Evolutionary conservation across 2,888 invertebrate species (phyloP), one percentile per base, ranked within the genome.

Genomic region (Autographa pulchrina): DNA sequence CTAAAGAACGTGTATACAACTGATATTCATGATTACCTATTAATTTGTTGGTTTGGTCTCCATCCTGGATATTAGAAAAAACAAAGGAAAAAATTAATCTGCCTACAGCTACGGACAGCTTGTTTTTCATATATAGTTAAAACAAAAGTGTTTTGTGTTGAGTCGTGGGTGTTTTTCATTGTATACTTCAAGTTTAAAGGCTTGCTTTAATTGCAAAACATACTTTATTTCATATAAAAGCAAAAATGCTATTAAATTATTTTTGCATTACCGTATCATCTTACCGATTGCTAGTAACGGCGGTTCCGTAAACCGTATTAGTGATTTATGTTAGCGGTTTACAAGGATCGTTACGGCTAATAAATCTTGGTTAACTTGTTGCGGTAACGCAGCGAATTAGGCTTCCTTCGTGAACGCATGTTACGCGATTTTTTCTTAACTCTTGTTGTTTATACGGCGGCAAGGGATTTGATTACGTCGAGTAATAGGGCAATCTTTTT

Each of bases 311-410:
- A 85, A 87, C 86, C 88, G 89, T 89, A 85, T 90, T 86, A 83
- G 86, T 92, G 92, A 93, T 93, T 93, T 93, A 92, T 92, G 90
- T 86, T 84, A 87, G 88, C 88, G 89, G 91, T 91, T 92, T 89
- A 91, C 90, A 89, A 88, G 89, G 88, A 90, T 90, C 91, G 92
- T 92, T 91, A 91, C 90, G 90, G 88, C 86, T 89, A 90, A 92
- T 93, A 93, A 93, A 93, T 93, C 92, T 90, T 85, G 75, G 88
- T 91, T 92, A 92, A 93, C 93, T 93, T 93, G 92, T 92, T 92
- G 92, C 91, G 87, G 89, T 78, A 73, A 82, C 75, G 85, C 83
- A 78, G 75, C 61, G 89, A 89, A 91, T 91, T 91, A 92, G 89
- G 87, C 83, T 85, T 86, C 80, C 78, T 82, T 75, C 82, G 82